Evolutionary conservation across 1,140 invertebrate genomes (phyloP).

Genomic region (Zaprionus vittiger): DNA sequence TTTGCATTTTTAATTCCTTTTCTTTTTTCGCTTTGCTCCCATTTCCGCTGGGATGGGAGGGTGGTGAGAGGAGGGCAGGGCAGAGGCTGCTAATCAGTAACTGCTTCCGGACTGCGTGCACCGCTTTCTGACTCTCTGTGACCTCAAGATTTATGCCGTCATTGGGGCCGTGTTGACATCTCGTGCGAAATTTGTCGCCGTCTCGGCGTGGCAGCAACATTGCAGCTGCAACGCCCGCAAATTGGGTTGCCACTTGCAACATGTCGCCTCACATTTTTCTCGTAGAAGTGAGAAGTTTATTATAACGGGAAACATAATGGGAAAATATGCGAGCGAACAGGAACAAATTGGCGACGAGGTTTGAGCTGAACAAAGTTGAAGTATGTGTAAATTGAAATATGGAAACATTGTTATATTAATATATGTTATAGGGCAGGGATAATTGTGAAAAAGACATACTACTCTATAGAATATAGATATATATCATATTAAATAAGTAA

Average conservation of each 20-base stretch:
- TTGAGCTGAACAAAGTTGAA: background rate
- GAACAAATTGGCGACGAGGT: background rate
- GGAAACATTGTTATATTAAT: too few relatives aligned
- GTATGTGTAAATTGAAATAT: background rate
- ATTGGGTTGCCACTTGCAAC: conserved; percentile 34
- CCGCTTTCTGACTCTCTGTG: background rate
- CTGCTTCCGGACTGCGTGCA: conserved; percentile 34
- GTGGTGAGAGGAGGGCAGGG: background rate
- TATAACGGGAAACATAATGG: background rate
- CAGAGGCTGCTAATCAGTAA: conserved; percentile 35
- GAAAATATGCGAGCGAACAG: background rate
- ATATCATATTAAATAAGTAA: background rate
- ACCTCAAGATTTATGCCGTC: conserved; percentile 50
- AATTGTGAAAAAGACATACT: too few relatives aligned
- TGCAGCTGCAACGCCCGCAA: conserved; percentile 38
- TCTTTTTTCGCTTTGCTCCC: conserved; percentile 1
- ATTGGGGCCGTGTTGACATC: conserved; percentile 47
- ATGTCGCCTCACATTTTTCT: background rate
- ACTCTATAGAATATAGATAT: background rate
- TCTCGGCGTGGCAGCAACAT: background rate
- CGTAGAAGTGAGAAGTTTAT: background rate
- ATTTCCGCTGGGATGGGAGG: conserved; percentile 15
- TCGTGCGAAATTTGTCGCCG: conserved; percentile 40
- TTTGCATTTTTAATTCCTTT: conserved; percentile 49
- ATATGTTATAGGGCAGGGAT: too few relatives aligned